Conservation (phyloP, 2,888 invertebrate species). For the Chrysodeixis includens region DNA sequence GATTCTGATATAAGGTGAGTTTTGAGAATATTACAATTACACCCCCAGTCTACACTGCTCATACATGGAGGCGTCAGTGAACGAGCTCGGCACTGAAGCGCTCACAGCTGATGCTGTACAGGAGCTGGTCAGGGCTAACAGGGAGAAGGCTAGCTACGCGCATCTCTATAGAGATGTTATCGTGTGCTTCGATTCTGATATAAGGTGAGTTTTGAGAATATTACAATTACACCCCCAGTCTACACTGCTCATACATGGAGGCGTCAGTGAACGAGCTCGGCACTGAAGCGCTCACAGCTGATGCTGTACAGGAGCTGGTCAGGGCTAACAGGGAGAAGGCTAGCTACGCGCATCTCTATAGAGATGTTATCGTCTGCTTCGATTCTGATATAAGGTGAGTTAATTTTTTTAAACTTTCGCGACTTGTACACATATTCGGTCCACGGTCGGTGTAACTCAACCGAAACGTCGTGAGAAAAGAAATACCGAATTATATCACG, state of each 20-base stretch:
- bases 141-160: conserved; percentile 94
- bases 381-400: conserved; percentile 94
- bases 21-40: too few relatives aligned
- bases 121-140: conserved; percentile 93
- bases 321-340: conserved; percentile 94
- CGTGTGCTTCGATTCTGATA: conserved; percentile 95
- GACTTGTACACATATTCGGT: too few relatives aligned
- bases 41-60: conserved; percentile 94
- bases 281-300: conserved; percentile 91
- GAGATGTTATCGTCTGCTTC: conserved; percentile 93
- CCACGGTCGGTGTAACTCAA: too few relatives aligned
- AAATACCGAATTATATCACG: too few relatives aligned
- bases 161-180: conserved; percentile 93
- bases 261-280: conserved; percentile 92
- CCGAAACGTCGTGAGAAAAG: too few relatives aligned
- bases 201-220: conserved; percentile 89
- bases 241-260: conserved; percentile 96
- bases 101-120: conserved; percentile 92
- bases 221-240: too few relatives aligned
- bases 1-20: conserved; percentile 94
- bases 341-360: conserved; percentile 93
- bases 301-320: conserved; percentile 93
- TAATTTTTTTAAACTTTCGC: too few relatives aligned
- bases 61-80: conserved; percentile 94
- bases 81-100: conserved; percentile 90